Percentiles rank a stretch among this genome's conserved stretches.
Conservation (phyloP, 2,888 invertebrate species). For the Rhamnusium bicolor region DNA sequence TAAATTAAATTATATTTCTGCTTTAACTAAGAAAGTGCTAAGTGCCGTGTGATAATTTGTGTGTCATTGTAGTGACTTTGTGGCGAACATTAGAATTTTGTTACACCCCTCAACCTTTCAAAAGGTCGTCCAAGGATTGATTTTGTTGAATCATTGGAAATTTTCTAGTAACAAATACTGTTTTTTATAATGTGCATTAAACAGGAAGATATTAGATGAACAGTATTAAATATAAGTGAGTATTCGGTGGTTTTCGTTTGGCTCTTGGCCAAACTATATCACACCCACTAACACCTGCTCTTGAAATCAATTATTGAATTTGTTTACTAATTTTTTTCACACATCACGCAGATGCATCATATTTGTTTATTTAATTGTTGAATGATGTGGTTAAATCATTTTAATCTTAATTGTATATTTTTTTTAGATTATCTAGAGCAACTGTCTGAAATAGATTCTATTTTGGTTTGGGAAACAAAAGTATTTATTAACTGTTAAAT, state of each 20-base stretch:
- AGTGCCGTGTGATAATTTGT: slow-evolving; percentile 52
- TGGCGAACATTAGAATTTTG: slow-evolving; percentile 40
- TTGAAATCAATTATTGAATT: slow-evolving; percentile 56
- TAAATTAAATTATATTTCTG: slow-evolving; percentile 54
- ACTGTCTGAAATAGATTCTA: slow-evolving; percentile 61
- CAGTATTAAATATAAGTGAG: slow-evolving; percentile 64
- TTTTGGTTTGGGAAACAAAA: slow-evolving; percentile 55
- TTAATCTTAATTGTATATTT: slow-evolving; percentile 30
- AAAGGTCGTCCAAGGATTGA: slow-evolving; percentile 61
- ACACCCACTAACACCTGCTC: slow-evolving; percentile 71
- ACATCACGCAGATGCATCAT: slow-evolving; percentile 39
- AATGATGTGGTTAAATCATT: slow-evolving; percentile 27
- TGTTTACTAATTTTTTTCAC: slow-evolving; percentile 47
- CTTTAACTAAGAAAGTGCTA: slow-evolving; percentile 57
- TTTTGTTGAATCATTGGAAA: slow-evolving; percentile 54
- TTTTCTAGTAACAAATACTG: slow-evolving; percentile 32
- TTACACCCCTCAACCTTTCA: slow-evolving; percentile 63
- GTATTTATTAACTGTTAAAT: slow-evolving; percentile 26
- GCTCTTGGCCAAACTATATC: slow-evolving; percentile 65
- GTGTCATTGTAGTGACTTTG: slow-evolving; percentile 44
- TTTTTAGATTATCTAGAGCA: slow-evolving; percentile 55
- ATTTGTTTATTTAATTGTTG: slow-evolving; percentile 34
- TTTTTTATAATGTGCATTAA: slow-evolving; percentile 48
- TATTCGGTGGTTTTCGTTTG: slow-evolving; percentile 66
- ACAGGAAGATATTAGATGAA: slow-evolving; percentile 66